phyloP scores from a whole-genome alignment of 1,140 invertebrate genomes.

The Parapsyche elsis region DNA sequence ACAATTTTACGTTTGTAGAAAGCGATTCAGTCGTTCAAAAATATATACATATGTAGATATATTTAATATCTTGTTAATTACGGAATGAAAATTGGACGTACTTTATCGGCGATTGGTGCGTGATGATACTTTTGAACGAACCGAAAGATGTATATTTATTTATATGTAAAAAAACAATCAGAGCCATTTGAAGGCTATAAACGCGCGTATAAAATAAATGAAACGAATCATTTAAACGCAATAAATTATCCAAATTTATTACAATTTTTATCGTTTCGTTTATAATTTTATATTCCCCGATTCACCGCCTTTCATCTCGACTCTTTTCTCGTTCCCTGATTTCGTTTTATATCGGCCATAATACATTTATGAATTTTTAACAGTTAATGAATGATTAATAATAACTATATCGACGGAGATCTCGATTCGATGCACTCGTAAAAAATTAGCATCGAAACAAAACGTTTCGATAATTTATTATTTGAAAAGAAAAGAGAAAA shows the following conservation, averaged over 20 bases:
- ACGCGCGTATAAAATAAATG: constrained; percentile 48
- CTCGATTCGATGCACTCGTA: too few species aligned
- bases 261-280: constrained; percentile 47
- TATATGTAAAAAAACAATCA: constrained; percentile 49
- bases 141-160: neutral
- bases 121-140: neutral
- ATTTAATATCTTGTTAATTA: too few species aligned
- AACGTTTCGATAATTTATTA: neutral
- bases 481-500: neutral
- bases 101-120: neutral
- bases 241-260: constrained; percentile 52
- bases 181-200: constrained; percentile 39
- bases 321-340: constrained; percentile 2
- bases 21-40: too few species aligned
- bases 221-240: constrained; percentile 51
- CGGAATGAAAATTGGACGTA: too few species aligned
- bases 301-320: constrained; percentile 36
- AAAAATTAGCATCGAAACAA: too few species aligned
- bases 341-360: neutral
- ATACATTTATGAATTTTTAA: too few species aligned
- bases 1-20: too few species aligned
- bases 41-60: too few species aligned
- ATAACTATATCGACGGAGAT: too few species aligned
- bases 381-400: too few species aligned
- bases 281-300: constrained; percentile 39